Evolutionary conservation across 1,140 invertebrate genomes (phyloP).

Genomic region (Homalodisca vitripennis): DNA sequence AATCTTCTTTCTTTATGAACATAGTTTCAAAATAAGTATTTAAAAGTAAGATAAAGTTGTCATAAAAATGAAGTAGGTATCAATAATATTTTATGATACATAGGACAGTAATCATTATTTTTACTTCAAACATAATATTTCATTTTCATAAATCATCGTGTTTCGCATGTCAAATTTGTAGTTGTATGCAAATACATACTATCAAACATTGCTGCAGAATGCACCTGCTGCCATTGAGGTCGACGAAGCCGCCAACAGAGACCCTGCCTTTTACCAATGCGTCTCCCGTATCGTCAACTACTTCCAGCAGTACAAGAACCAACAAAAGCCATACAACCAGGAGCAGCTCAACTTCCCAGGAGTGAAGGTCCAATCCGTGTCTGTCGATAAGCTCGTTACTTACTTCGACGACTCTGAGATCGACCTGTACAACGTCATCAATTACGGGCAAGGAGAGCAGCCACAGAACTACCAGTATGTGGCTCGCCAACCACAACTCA

Average conservation of each 20-base stretch:
- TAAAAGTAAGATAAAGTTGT: no score
- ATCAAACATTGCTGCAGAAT: constrained; percentile 37
- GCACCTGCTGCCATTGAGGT: constrained; percentile 52
- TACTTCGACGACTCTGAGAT: constrained; percentile 48
- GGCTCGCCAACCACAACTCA: constrained; percentile 56
- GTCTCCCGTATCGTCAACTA: constrained; percentile 52
- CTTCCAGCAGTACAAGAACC: constrained; percentile 52
- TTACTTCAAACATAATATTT: no score
- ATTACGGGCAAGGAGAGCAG: constrained; percentile 53
- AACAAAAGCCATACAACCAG: constrained; percentile 57
- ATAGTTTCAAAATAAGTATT: no score
- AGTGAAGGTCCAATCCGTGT: constrained; percentile 43
- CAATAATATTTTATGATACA: no score
- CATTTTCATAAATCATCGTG: no score
- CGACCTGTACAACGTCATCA: constrained; percentile 54
- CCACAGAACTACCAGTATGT: constrained; percentile 17
- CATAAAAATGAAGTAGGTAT: no score
- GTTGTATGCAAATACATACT: no score
- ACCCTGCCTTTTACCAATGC: constrained; percentile 55
- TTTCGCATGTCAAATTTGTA: no score
- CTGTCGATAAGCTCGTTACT: constrained; percentile 4
- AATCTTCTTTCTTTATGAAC: no score
- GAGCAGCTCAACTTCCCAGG: constrained; percentile 44
- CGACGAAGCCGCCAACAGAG: constrained; percentile 49
- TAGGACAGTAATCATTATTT: no score